phyloP scores from a whole-genome alignment of 2,113 vertebrate species.

The Chaetops frenatus region DNA sequence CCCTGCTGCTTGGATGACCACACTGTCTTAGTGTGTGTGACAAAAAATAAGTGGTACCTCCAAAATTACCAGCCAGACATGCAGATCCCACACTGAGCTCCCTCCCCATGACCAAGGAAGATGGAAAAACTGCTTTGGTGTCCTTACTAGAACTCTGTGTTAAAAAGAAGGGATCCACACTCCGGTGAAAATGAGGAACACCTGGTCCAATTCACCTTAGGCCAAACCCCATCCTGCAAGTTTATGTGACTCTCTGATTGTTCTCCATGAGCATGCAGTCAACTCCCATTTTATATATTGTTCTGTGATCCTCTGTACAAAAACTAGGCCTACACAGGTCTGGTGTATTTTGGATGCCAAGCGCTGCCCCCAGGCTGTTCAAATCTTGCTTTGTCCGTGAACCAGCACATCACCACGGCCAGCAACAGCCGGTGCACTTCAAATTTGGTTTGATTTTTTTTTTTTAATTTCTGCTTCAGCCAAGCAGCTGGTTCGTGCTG shows the following conservation, averaged over 20 bases:
- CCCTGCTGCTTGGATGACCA: not conserved
- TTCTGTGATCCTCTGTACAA: not conserved
- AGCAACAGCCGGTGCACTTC: not conserved
- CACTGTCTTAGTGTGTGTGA: not conserved
- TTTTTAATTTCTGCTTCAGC: not conserved
- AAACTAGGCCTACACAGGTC: not conserved
- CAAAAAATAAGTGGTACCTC: not conserved
- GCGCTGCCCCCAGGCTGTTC: not conserved
- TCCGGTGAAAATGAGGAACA: not conserved
- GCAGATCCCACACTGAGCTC: not conserved
- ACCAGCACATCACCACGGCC: not conserved
- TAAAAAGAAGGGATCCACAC: not conserved
- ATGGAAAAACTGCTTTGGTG: not conserved
- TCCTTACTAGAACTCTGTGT: not conserved
- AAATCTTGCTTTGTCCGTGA: not conserved
- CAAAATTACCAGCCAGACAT: not conserved
- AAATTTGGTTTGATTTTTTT: not conserved
- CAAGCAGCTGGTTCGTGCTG: not conserved
- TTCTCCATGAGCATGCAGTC: not conserved
- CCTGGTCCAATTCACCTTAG: not conserved
- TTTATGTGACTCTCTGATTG: not conserved
- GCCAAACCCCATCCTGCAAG: not conserved
- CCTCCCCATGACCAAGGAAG: not conserved
- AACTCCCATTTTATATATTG: not conserved
- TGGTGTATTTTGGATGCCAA: not conserved